Evolutionary conservation across 2,113 vertebrate genomes (phyloP), one percentile per base, ranked within the genome.

Genomic region (Hyperoodon ampullatus): DNA sequence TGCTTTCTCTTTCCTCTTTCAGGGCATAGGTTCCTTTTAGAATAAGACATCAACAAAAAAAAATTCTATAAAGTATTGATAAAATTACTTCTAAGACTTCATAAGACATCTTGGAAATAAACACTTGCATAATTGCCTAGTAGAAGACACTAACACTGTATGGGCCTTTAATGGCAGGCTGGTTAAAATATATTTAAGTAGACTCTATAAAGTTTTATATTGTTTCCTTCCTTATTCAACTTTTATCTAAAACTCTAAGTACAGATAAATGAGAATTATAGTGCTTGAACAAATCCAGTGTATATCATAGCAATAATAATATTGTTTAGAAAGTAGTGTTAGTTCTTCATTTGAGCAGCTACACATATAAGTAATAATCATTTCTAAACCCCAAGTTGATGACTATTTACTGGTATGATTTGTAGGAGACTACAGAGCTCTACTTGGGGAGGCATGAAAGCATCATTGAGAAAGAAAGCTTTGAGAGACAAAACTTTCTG

Each of bases 171-270:
- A 77, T 86, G 42, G 78, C 63, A 95, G 75, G 50, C 39, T 90
- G 50, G 16, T 86, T 95, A 92, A 91, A 95, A 92, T 80, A 86
- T 53, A 18, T 60, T 74, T 75, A 94, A 71, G 68, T 92, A 28
- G 16, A n/a, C 18, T 58, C 58, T 78, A 55, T 68, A 87, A 92
- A 75, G 83, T 61, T 75, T 94, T 82, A 44, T 89, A 71, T 60
- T 75, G 44, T 84, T 95, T 94, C 80, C 86, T 86, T 94, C 33
- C 90, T 96, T 81, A 80, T 60, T 81, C 14, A 14, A 23, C 33
- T 80, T 84, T 93, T 89, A 88, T 78, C 93, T 93, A 94, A 97
- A 86, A 93, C 58, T 44, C 30, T 95, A 93, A 96, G 84, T 95
- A 91, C n/a, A 92, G 96, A 93, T 88, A 80, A 95, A n/a, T 96